These are phyloP conservation scores for Ormyrus rosae DNA, from an alignment of 2,888 invertebrate species.

Conservation along the genomic window DNA sequence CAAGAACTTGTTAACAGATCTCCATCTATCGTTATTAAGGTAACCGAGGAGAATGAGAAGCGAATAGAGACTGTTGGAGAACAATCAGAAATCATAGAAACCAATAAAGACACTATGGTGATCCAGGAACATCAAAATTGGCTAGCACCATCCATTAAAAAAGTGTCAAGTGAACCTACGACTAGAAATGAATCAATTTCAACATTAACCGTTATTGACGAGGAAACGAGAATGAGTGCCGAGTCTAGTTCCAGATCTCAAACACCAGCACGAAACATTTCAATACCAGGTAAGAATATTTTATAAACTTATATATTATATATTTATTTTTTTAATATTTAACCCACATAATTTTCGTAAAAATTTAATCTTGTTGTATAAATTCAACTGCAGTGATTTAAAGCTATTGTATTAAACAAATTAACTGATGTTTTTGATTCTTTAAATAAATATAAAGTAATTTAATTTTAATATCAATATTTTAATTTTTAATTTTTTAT, in stretches of 20 bases:
- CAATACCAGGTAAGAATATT: constrained; percentile 65
- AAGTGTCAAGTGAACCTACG: constrained; percentile 60
- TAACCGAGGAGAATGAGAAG: constrained; percentile 26
- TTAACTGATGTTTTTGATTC: too few relatives aligned
- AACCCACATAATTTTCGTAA: too few relatives aligned
- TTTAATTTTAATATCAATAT: constrained; percentile 1
- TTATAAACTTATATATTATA: background rate
- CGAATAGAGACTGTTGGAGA: constrained; percentile 1
- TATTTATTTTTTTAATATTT: constrained; percentile 4
- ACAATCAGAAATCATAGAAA: constrained; percentile 3
- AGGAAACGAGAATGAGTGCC: constrained; percentile 78
- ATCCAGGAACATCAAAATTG: constrained; percentile 67
- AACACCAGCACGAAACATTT: constrained; percentile 72
- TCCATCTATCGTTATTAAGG: constrained; percentile 3
- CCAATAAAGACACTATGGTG: background rate
- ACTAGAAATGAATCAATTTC: constrained; percentile 67
- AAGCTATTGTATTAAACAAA: too few relatives aligned
- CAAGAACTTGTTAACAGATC: background rate
- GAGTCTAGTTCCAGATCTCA: constrained; percentile 73
- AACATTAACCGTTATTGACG: constrained; percentile 76
- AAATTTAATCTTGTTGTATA: too few relatives aligned
- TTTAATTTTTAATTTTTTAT: background rate
- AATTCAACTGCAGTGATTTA: too few relatives aligned
- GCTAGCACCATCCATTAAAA: constrained; percentile 70
- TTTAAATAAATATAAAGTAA: background rate